A percentile compares a stretch with the other conserved stretches of the same genome.
Evolutionary conservation across 2,888 invertebrate genomes (phyloP).

Genomic region (Drosophila anomalata): DNA sequence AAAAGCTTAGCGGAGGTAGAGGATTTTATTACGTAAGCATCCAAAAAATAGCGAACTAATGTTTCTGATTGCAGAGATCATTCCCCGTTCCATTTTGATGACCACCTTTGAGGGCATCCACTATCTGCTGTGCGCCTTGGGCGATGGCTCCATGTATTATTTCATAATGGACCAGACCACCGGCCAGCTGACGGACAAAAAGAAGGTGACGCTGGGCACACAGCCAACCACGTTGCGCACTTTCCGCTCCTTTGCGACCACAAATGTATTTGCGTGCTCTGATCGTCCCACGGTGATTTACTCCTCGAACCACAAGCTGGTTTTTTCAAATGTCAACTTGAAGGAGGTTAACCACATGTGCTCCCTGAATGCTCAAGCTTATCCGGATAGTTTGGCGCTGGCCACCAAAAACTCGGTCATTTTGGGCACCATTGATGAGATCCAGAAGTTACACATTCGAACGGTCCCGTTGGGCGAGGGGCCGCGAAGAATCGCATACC

Average conservation of each 20-base stretch:
- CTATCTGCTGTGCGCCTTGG: slow-evolving; percentile 95
- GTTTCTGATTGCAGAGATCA: slow-evolving; percentile 89
- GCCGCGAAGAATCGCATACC: slow-evolving; percentile 96
- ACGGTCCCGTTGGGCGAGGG: slow-evolving; percentile 98
- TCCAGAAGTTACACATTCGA: slow-evolving; percentile 98
- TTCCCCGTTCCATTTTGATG: slow-evolving; percentile 97
- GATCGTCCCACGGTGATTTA: slow-evolving; percentile 99
- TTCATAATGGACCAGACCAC: slow-evolving; percentile 92
- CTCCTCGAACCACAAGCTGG: slow-evolving; percentile 98
- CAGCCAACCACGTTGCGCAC: slow-evolving; percentile 97
- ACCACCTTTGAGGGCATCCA: slow-evolving; percentile 96
- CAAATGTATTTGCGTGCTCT: slow-evolving; percentile 99
- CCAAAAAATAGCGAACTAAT: neutral
- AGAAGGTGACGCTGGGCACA: slow-evolving; percentile 98
- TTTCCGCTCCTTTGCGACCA: slow-evolving; percentile 94
- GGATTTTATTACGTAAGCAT: neutral
- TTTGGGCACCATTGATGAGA: slow-evolving; percentile 99
- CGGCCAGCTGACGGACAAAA: slow-evolving; percentile 92
- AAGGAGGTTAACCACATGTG: slow-evolving; percentile 99
- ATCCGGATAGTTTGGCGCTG: slow-evolving; percentile 90
- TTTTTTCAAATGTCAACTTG: slow-evolving; percentile 98
- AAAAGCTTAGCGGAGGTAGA: slow-evolving; percentile 93
- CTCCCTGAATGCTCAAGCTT: slow-evolving; percentile 96
- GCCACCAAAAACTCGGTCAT: slow-evolving; percentile 86
- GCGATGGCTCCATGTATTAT: slow-evolving; percentile 99